These are phyloP conservation scores for Strigamia transsilvanica DNA, from an alignment of 2,888 invertebrate species.

Conservation along the genomic window DNA sequence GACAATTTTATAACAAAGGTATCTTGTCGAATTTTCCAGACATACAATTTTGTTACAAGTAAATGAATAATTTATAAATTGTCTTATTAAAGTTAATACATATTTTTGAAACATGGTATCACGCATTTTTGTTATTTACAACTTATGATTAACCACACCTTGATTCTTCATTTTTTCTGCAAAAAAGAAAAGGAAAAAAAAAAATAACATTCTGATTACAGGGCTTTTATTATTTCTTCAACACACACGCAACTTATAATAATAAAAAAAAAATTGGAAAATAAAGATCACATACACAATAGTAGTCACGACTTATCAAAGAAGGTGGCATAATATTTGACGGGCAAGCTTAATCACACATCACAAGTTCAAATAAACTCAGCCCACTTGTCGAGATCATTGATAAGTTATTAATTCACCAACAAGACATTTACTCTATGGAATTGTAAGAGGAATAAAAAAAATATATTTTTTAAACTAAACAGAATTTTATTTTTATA, in stretches of 20 bases:
- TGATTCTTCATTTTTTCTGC: neutral
- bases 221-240: neutral
- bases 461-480: no score
- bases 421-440: no score
- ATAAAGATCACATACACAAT: neutral
- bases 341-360: neutral
- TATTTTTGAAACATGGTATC: neutral
- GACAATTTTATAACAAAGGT: no score
- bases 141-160: neutral
- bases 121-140: neutral
- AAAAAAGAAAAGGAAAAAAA: neutral
- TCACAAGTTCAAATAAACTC: no score
- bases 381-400: no score
- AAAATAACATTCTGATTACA: neutral
- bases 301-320: neutral
- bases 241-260: neutral
- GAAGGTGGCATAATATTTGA: constrained; percentile 2
- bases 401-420: no score
- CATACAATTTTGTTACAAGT: no score
- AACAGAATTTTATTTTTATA: no score
- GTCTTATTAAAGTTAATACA: no score
- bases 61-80: no score
- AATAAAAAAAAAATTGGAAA: neutral
- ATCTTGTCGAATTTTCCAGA: no score
- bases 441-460: no score